Base-by-base conservation (phyloP, 1,140 invertebrate species). In the Agrilus planipennis region DNA sequence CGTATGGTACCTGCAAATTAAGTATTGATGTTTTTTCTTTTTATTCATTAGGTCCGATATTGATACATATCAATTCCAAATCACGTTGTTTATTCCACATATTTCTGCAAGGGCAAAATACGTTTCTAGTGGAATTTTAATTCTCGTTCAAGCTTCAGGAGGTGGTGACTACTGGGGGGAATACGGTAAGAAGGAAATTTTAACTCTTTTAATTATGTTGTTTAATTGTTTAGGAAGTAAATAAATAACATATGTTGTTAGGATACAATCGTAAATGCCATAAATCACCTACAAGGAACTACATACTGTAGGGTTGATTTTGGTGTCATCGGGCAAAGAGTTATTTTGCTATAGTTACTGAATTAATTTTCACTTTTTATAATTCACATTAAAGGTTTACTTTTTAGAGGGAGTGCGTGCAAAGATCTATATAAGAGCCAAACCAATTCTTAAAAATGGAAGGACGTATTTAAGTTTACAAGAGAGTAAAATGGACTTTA, bases 131-230 rank as follows among this genome's bases (percentile, higher is more conserved):
- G 84, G 84, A 19, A 73, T 82, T 3, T 64, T 88, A 20, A 75
- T 88, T 47, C 65, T 86, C 34, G 77, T 87, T 0, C 75, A 81
- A 50, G 83, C 84, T 11, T 81, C 79, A 7, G 83, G 83, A 3
- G 79, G 79, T 38, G 83, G 84, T 2, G 81, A 87, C 58, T 88
- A 86, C 58, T 88, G 83, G 83, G 84, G 84, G 22, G 80, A 85
- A 68, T 88, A 88, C 56, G 79, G 83, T 86, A 57, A 61, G 58
- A n/a, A n/a, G n/a, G n/a, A n/a, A n/a, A n/a, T n/a, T 50, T 22
- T n/a, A n/a, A 6, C 12, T 12, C 5, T 31, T 31, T 31, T 31
- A 6, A 31, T 25, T 6, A 7, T 25, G n/a, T 11, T n/a, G n/a
- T n/a, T n/a, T n/a, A n/a, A n/a, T n/a, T n/a, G n/a, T n/a, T n/a